Evolutionary conservation across 2,113 vertebrate genomes (phyloP), one percentile per base, ranked within the genome.

Genomic region (Pogonocichla stellata): DNA sequence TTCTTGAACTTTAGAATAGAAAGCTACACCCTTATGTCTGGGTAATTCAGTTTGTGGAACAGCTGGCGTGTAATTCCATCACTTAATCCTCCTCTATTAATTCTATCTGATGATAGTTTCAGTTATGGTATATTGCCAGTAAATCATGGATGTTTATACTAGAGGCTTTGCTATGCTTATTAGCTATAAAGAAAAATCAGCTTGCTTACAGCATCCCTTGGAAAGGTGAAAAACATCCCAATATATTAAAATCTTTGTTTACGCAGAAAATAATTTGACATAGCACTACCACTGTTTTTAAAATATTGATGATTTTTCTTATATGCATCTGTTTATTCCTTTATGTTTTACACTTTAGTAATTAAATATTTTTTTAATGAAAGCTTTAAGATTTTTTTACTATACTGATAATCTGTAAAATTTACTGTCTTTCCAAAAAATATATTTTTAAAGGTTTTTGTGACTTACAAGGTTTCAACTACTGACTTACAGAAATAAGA

Each of bases 51-150:
- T 93, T 75, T 93, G 80, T 43, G 47, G 84, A 95, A 91, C n/a
- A 86, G 22, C 58, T 92, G 53, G 54, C 3, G 36, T 15, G 10
- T 67, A 95, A 95, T 96, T 88, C 31, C 75, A 56, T 91, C 57
- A 87, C 86, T 95, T 87, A 96, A 96, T 86, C 25, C 7, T 87
- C 95, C 77, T 96, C 53, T 58, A 69, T 91, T 96, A 89, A 73
- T 97, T 97, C 78, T 92, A 48, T 78, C 65, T 92, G 38, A 73
- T 91, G 74, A 91, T 78, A 74, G 77, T 88, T 94, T 92, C 48
- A 79, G 53, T 95, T 88, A 91, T 91, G 66, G 56, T 80, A 60
- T 81, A 84, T 69, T n/a, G 10, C 50, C 64, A 91, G 19, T 88
- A 93, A 92, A 24, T 83, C 80, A 90, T 45, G 70, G 38, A 56